Conservation (phyloP, 2,888 invertebrate genomes). For the Tenthredo mesomela region DNA sequence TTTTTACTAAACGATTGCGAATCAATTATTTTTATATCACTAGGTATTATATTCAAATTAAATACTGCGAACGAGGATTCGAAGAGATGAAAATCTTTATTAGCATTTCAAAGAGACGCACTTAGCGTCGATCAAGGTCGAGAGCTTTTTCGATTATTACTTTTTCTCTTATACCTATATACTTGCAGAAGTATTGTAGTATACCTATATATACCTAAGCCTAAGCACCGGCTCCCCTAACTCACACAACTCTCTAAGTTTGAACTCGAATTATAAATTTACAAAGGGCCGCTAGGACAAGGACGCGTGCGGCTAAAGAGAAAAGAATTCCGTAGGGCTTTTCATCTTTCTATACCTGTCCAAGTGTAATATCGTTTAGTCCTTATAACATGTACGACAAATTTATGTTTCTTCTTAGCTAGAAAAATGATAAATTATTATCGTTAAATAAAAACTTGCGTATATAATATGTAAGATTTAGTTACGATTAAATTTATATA, state of each 20-base stretch:
- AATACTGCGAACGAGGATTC: constrained; percentile 14
- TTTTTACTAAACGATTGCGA: not conserved
- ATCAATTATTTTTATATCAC: constrained; percentile 17
- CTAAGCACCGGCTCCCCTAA: not conserved
- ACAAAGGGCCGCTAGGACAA: not conserved
- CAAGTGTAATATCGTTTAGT: not conserved
- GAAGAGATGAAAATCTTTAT: constrained; percentile 29
- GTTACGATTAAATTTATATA: not conserved
- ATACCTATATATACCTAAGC: not conserved
- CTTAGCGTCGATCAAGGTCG: constrained; percentile 12
- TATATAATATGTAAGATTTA: not conserved
- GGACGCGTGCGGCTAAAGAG: not conserved
- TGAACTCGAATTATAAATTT: constrained; percentile 25
- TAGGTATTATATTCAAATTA: constrained; percentile 9
- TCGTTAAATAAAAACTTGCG: not conserved
- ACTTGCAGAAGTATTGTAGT: not conserved
- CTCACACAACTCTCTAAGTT: not conserved
- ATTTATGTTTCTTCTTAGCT: not conserved
- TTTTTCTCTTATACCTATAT: not conserved
- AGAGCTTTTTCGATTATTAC: constrained; percentile 27
- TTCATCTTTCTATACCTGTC: constrained; percentile 38
- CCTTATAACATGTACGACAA: not conserved
- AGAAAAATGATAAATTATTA: not conserved
- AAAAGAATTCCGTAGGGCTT: not conserved
- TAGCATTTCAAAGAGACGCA: constrained; percentile 26